Percentiles rank a stretch among this genome's conserved stretches.
Conservation (phyloP, 2,797 vertebrate species). For the Enteromius viviparus region DNA sequence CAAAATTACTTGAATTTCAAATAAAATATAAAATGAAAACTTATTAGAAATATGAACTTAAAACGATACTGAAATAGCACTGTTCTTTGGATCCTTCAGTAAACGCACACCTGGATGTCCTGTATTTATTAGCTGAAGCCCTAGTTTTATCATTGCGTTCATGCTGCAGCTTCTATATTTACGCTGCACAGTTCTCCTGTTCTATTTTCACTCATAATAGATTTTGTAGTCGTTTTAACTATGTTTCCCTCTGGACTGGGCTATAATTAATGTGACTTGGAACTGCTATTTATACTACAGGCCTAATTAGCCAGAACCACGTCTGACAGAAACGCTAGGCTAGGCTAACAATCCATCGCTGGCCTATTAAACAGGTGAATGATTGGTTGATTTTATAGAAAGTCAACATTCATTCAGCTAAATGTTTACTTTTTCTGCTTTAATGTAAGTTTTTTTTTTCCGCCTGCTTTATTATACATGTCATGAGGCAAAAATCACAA, state of each 20-base stretch:
- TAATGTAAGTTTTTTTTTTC: background rate
- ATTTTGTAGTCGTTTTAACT: constrained; percentile 30
- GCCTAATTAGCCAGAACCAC: constrained; percentile 34
- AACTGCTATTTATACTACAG: constrained; percentile 38
- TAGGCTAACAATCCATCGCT: background rate
- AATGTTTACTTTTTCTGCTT: background rate
- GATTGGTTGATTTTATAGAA: constrained; percentile 1
- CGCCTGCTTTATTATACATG: background rate
- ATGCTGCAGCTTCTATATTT: constrained; percentile 6
- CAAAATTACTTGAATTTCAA: background rate
- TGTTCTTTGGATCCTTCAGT: background rate
- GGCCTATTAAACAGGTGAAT: constrained; percentile 24
- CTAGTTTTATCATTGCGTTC: background rate
- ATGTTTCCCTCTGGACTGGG: constrained; percentile 26
- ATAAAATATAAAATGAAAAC: background rate
- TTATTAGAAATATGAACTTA: background rate
- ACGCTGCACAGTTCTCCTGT: background rate
- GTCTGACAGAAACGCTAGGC: constrained; percentile 10
- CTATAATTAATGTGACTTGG: constrained; percentile 37
- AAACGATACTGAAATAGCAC: background rate
- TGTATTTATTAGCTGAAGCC: background rate
- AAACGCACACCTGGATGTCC: background rate
- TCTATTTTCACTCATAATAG: constrained; percentile 34
- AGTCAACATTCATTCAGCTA: background rate
- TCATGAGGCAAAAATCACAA: background rate